phyloP scores from a whole-genome alignment of 2,888 invertebrate genomes.

The Epirrhoe tristata region DNA sequence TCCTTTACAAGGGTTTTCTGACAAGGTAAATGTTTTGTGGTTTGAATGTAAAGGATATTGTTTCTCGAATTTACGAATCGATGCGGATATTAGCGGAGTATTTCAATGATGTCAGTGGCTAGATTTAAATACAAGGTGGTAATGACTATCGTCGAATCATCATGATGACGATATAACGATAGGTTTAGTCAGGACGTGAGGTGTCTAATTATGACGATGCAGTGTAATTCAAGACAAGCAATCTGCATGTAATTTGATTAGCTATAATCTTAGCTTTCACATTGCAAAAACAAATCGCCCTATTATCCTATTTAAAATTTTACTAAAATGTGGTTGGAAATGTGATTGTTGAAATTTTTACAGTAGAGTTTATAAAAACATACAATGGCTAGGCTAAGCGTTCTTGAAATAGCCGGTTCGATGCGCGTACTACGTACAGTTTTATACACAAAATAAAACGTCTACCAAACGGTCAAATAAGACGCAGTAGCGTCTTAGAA shows the following conservation, averaged over 20 bases:
- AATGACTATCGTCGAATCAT: conserved; percentile 15
- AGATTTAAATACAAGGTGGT: neutral
- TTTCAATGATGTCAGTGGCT: neutral
- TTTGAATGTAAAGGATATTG: neutral
- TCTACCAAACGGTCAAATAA: no score
- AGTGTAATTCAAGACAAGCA: conserved; percentile 24
- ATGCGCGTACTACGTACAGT: no score
- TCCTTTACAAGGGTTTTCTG: neutral
- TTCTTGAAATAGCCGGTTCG: no score
- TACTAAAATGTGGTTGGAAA: neutral
- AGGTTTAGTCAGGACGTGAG: conserved; percentile 24
- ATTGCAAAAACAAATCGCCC: neutral
- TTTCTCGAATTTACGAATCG: neutral
- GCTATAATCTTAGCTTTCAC: neutral
- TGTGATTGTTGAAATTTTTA: neutral
- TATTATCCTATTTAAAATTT: neutral
- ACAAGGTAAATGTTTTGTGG: neutral
- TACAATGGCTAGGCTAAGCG: no score
- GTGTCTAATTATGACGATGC: conserved; percentile 23
- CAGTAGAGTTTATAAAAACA: no score
- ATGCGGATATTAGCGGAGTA: neutral
- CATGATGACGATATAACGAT: conserved; percentile 6
- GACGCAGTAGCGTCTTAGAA: no score
- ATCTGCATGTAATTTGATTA: conserved; percentile 34
- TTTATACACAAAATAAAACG: no score